Conservation (phyloP, 2,113 vertebrate genomes). For the Arenaria interpres region DNA sequence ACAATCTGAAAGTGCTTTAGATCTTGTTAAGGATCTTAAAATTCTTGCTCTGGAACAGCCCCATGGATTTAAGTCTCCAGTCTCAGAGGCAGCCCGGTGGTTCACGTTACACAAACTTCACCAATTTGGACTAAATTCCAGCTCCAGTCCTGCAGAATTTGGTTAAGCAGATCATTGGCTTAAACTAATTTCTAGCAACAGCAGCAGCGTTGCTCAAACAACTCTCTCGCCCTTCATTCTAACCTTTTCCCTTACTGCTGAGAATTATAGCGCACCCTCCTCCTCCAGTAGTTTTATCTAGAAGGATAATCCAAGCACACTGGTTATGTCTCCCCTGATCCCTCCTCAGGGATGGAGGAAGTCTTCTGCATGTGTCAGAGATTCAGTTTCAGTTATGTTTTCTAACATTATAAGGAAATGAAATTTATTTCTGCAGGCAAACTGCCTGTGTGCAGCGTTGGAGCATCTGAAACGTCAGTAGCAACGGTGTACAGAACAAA, state of each 20-base stretch:
- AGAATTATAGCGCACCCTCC: background rate
- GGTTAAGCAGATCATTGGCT: background rate
- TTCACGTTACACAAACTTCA: background rate
- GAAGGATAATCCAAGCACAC: background rate
- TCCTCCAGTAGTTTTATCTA: background rate
- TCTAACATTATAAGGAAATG: background rate
- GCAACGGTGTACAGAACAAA: background rate
- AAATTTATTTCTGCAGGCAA: background rate
- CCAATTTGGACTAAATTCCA: background rate
- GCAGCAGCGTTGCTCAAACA: background rate
- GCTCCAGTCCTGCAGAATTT: background rate
- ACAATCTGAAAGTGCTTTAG: background rate
- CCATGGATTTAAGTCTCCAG: background rate
- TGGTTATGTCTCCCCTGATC: background rate
- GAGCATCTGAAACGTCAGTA: background rate
- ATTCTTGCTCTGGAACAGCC: background rate
- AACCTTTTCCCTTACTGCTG: background rate
- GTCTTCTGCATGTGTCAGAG: background rate
- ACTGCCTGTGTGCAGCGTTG: background rate
- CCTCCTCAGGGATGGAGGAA: background rate
- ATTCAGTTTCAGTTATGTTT: background rate
- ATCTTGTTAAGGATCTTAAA: background rate
- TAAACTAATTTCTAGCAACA: background rate
- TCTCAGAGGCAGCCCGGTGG: background rate
- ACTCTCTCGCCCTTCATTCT: background rate